A percentile compares a stretch with the other conserved stretches of the same genome.
Evolutionary conservation across 23 tunicate genomes (phyloP).

Genomic region (Trididemnum nubilum): DNA sequence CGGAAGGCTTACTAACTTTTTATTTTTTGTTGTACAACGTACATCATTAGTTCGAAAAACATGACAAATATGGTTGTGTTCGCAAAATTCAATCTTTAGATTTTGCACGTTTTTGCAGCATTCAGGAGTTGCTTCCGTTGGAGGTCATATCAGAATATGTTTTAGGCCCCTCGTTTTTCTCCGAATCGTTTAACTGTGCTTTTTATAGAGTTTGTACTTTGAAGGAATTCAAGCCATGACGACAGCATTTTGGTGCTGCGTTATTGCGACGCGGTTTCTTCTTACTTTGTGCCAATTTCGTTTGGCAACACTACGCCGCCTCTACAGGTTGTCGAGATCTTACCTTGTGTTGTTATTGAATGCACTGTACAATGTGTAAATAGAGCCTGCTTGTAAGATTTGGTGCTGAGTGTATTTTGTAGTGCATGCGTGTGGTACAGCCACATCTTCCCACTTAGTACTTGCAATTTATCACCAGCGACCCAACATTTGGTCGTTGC

Average conservation of each 20-base stretch:
- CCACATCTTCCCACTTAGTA: neutral
- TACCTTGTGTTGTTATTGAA: neutral
- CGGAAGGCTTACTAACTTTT: too few species aligned
- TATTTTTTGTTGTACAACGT: too few species aligned
- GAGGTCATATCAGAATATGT: neutral
- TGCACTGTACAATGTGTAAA: conserved; percentile 23
- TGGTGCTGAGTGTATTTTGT: conserved; percentile 9
- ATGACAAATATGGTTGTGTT: too few species aligned
- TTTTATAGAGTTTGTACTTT: conserved; percentile 2
- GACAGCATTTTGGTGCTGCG: neutral
- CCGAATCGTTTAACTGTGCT: conserved; percentile 17
- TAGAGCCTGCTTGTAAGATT: neutral
- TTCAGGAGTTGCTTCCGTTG: neutral
- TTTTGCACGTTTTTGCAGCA: neutral
- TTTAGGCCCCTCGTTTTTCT: too few species aligned
- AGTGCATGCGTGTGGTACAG: neutral
- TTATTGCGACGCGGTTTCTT: neutral
- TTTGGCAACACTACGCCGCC: neutral
- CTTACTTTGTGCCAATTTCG: neutral
- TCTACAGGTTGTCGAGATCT: conserved; percentile 2
- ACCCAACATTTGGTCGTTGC: neutral
- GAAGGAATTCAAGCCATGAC: conserved; percentile 9
- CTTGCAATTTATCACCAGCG: neutral
- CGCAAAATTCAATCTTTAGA: too few species aligned
- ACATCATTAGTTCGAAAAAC: too few species aligned